Base-by-base conservation (phyloP, 2,113 vertebrate genomes). In the Sus scrofa region DNA sequence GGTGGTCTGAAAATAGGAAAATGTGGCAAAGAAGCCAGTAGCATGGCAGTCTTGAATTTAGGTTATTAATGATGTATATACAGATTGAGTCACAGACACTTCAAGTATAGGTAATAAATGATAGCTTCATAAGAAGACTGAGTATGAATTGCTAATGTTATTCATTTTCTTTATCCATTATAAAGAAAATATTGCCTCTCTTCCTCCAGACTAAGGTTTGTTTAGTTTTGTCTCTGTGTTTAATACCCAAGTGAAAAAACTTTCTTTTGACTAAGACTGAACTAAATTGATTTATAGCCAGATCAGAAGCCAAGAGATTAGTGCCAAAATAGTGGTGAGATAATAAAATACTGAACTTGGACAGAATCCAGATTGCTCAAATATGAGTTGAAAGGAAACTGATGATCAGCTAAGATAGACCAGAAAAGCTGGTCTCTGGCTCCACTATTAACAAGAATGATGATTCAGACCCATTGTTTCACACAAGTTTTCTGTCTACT, bases 271-370 rank as follows among this genome's bases (percentile, higher is more conserved):
- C 68, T 85, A 67, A 83, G 54, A 68, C 24, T 92, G 32, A 84
- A 85, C 27, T 84, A 65, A 87, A 71, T 24, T 92, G 60, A 97
- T 96, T 85, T 97, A 94, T 56, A 91, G 37, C n/a, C 78, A 90
- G 50, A 88, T 78, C 71, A 82, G 77, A 94, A 94, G n/a, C 22
- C 81, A 96, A 96, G 71, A 91, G 56, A 94, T 77, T 90, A 96
- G 58, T 81, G 34, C 50, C 70, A 92, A 90, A 90, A 77, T 82
- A 34, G n/a, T 75, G 44, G 75, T 89, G 82, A 96, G 77, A 95
- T 82, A 89, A 93, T 95, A 92, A 95, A 96, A 96, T 60, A 60
- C 62, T 82, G 54, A 94, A 63, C 13, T 70, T 96, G 65, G 62
- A 94, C 24, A 8, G 6, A 89, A 82, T 67, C 68, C 58, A 86